Conservation (phyloP, 2,113 vertebrate species). For the Ranitomeya imitator region DNA sequence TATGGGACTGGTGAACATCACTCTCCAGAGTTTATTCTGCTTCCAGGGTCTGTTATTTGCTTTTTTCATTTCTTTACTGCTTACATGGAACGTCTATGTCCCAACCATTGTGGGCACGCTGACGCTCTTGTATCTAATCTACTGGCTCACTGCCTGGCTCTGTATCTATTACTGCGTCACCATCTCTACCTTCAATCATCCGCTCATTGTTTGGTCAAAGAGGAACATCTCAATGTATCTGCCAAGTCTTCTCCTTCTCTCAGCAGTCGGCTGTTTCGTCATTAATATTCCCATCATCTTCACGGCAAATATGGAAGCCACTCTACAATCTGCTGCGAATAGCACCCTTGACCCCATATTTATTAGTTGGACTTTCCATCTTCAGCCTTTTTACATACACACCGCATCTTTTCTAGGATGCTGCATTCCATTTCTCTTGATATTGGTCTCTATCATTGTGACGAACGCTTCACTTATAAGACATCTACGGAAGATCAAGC, state of each 20-base stretch:
- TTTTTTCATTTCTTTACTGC: not conserved
- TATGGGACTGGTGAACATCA: not conserved
- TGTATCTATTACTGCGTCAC: not conserved
- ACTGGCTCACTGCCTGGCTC: not conserved
- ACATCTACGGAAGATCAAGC: not conserved
- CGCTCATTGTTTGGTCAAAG: not conserved
- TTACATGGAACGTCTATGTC: not conserved
- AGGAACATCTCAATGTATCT: not conserved
- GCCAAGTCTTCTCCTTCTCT: not conserved
- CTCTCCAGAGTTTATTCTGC: not conserved
- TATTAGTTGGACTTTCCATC: not conserved
- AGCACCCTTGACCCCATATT: not conserved
- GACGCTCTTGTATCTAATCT: not conserved
- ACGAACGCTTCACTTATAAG: not conserved
- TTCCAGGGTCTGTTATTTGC: not conserved
- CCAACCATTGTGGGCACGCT: not conserved
- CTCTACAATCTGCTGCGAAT: not conserved
- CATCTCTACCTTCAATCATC: not conserved
- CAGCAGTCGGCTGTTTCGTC: not conserved
- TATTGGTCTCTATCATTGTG: not conserved
- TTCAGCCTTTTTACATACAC: not conserved
- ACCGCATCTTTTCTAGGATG: not conserved
- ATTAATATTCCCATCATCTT: not conserved
- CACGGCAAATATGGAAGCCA: not conserved
- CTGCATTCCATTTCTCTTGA: not conserved